Base-by-base conservation (phyloP, 2,888 invertebrate species). In the Acanthoscelides obtectus region DNA sequence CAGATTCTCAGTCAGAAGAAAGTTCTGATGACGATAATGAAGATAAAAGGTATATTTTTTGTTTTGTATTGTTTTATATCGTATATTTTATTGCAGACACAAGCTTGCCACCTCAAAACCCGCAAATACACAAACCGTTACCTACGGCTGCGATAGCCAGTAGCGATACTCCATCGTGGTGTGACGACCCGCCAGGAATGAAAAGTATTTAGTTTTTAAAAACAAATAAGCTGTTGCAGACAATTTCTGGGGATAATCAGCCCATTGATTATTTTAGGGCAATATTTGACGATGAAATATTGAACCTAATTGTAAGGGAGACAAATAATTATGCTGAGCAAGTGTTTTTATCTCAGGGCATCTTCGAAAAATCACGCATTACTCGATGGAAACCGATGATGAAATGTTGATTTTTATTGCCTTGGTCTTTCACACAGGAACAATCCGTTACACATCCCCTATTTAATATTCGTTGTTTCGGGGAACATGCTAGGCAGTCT, bases 11-110 rank as follows among this genome's bases (percentile, higher is more conserved):
- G 27, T 67, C 67, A 19, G 17, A 45, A 22, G 63, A 25, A 22
- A 45, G 45, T 22, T 67, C 67, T 22, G 66, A 67, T 45, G 71
- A 68, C 22, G 68, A 68, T 45, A 64, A 71, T 22, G 21, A 19
- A 19, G 21, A 65, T 67, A 25, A 67, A n/a, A n/a, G n/a, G n/a
- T n/a, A n/a, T 68, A 45, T 4, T 45, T 45, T 69, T 19, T 0
- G 27, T 22, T 67, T 67, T 67, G 2, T 67, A 22, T 6, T 19
- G 17, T 67, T 67, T 67, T 8, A 67, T 67, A 22, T n/a, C n/a
- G n/a, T n/a, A n/a, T n/a, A n/a, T n/a, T n/a, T n/a, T n/a, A n/a
- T n/a, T n/a, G n/a, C n/a, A 66, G 66, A 8, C 66, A 8, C 66
- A 66, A 66, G 21, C 66, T 66, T 66, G 66, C 5, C 66, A 20